Evolutionary conservation across 2,888 invertebrate genomes (phyloP).

Genomic region (Acheta domesticus): DNA sequence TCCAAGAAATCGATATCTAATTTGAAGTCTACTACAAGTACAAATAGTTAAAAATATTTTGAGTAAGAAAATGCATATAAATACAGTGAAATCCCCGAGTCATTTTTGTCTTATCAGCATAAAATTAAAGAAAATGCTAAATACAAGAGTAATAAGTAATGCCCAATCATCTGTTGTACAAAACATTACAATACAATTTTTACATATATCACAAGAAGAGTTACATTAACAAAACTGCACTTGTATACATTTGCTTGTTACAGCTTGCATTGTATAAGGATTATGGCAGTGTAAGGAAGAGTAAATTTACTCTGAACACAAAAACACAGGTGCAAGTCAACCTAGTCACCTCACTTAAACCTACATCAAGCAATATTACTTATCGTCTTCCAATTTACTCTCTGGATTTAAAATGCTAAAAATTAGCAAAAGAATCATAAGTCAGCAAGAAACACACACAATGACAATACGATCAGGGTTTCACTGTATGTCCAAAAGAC

Average conservation of each 20-base stretch:
- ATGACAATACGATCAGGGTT: neutral
- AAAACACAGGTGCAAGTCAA: neutral
- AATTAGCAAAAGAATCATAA: too few species aligned
- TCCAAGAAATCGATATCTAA: neutral
- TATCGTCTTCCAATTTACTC: too few species aligned
- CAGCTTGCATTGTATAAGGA: neutral
- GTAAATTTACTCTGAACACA: neutral
- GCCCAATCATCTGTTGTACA: neutral
- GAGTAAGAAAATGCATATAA: constrained; percentile 6
- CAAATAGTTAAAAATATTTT: neutral
- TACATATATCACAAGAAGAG: neutral
- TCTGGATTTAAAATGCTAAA: too few species aligned
- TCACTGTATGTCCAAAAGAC: neutral
- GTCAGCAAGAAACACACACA: too few species aligned
- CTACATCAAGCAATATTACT: neutral
- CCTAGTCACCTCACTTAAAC: neutral
- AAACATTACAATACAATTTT: neutral
- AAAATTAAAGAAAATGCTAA: too few species aligned
- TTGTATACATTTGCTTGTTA: neutral
- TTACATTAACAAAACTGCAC: neutral
- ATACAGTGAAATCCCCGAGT: constrained; percentile 18
- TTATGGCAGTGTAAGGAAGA: constrained; percentile 10
- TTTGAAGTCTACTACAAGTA: neutral
- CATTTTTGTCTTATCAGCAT: neutral
- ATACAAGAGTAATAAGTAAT: neutral